Base-by-base conservation (phyloP, 1,140 invertebrate genomes). In the Atta cephalotes region DNA sequence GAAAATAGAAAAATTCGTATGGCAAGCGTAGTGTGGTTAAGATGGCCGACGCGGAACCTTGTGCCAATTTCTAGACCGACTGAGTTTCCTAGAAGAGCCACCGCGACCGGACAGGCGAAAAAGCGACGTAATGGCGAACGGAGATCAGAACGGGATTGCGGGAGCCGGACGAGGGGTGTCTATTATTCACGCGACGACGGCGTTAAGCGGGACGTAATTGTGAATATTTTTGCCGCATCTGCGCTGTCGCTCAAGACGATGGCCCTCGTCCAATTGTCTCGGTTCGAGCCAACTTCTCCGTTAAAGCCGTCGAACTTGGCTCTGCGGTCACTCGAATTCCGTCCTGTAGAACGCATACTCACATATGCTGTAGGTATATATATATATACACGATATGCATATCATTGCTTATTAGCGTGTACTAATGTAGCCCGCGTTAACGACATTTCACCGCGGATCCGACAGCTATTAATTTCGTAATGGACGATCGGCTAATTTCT, bases 201-300 rank as follows among this genome's bases (percentile, higher is more conserved):
- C 86, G 86, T 89, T 87, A 74, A 88, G 90, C 76, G 79, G 91
- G 91, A 88, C 91, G 94, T 94, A 95, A 95, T 95, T 94, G 94
- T 94, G 94, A 94, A 95, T 94, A 93, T 95, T 95, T 95, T 94
- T 93, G 92, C 89, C 91, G 92, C 93, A 94, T 95, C 92, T 94
- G 94, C 87, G 92, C 93, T 93, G 94, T 94, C 94, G 89, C 92
- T 95, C 94, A 94, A 91, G 86, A 82, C 88, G 88, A 95, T 95
- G 94, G 94, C 94, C 86, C 80, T 88, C 86, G 92, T 95, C 94
- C 95, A 95, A 95, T 94, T 95, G 94, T 93, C 92, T 92, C 85
- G 86, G 76, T 82, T 87, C 86, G 88, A 92, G 91, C 89, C 89
- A 91, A 89, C 90, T 92, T 92, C 86, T 90, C 53, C 49, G 80